Percentiles rank a stretch among this genome's conserved stretches.
These are phyloP conservation scores for Idaea dimidiata DNA, from an alignment of 2,888 invertebrate genomes.

Conservation along the genomic window DNA sequence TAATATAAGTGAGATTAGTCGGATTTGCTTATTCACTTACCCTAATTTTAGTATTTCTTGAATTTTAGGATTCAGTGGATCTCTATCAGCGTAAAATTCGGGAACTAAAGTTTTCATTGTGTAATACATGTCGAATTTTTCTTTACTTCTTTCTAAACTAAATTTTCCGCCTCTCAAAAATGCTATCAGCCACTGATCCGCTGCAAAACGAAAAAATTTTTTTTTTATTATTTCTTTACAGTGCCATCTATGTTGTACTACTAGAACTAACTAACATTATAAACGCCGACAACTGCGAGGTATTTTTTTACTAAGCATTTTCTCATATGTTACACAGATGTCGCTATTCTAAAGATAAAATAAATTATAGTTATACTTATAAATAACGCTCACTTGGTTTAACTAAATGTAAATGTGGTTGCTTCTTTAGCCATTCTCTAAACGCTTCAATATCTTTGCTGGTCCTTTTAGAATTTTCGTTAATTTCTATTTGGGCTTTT, in stretches of 20 bases:
- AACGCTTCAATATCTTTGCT: conserved; percentile 70
- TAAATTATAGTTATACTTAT: background rate
- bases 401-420: conserved; percentile 73
- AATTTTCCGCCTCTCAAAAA: conserved; percentile 84
- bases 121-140: conserved; percentile 81
- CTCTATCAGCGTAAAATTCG: conserved; percentile 57
- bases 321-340: conserved; percentile 9
- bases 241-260: conserved; percentile 13
- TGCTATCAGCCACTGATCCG: conserved; percentile 81
- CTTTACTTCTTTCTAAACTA: conserved; percentile 81
- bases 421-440: conserved; percentile 77
- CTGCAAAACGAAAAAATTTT: conserved; percentile 43
- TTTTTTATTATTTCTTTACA: conserved; percentile 4
- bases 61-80: conserved; percentile 27
- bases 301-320: conserved; percentile 4
- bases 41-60: conserved; percentile 41
- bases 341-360: conserved; percentile 5
- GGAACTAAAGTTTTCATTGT: conserved; percentile 73
- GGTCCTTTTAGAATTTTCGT: conserved; percentile 72
- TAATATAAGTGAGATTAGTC: background rate
- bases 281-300: background rate
- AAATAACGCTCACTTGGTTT: conserved; percentile 44
- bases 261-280: conserved; percentile 7
- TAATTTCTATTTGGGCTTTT: conserved; percentile 71
- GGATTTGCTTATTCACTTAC: conserved; percentile 28